Evolutionary conservation across 2,797 vertebrate genomes (phyloP).

Genomic region (Neosilurus mollespiculum): DNA sequence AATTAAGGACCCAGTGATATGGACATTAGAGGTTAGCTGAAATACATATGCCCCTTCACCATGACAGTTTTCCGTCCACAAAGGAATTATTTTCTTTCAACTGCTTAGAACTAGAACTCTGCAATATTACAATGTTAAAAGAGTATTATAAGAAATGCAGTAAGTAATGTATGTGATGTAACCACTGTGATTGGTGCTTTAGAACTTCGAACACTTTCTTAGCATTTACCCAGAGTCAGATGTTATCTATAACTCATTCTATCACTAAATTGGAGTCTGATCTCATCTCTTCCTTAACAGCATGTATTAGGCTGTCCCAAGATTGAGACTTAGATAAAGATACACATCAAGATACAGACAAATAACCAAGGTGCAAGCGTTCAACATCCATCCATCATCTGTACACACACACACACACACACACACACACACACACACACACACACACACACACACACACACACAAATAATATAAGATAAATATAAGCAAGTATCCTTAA

Average conservation of each 20-base stretch:
- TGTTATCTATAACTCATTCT: not conserved
- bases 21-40: not conserved
- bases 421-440: too few relatives aligned
- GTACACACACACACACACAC: not conserved
- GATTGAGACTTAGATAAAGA: not conserved
- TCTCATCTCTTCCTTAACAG: slow-evolving; percentile 14
- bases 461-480: not conserved
- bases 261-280: not conserved
- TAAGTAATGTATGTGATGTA: not conserved
- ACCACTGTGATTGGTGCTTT: not conserved
- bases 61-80: too few relatives aligned
- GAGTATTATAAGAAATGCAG: not conserved
- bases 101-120: not conserved
- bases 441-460: too few relatives aligned
- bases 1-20: not conserved
- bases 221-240: not conserved
- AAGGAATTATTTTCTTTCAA: not conserved
- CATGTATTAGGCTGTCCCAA: not conserved
- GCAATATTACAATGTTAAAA: not conserved
- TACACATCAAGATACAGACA: not conserved
- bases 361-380: not conserved
- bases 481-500: not conserved
- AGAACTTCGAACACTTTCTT: not conserved
- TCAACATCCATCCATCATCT: not conserved
- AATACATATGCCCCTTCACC: not conserved